These are phyloP conservation scores for Tyto alba DNA, from an alignment of 2,113 vertebrate species.

Conservation along the genomic window DNA sequence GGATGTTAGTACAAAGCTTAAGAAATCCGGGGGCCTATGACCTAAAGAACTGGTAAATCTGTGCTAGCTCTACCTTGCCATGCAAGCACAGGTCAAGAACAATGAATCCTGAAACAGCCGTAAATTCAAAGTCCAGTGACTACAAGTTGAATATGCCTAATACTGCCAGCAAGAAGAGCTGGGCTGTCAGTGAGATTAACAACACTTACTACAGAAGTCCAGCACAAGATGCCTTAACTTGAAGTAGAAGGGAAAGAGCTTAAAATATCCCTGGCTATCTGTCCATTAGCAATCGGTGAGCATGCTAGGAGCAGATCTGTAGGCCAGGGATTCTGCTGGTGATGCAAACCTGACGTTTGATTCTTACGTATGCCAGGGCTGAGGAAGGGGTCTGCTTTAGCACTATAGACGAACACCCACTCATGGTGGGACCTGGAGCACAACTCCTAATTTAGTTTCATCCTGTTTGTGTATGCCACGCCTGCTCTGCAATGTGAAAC, in stretches of 20 bases:
- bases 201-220: not conserved
- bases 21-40: not conserved
- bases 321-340: not conserved
- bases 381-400: not conserved
- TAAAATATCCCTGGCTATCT: not conserved
- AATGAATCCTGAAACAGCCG: not conserved
- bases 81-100: not conserved
- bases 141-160: not conserved
- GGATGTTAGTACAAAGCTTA: not conserved
- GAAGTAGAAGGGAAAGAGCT: not conserved
- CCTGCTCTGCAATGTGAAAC: fast-evolving
- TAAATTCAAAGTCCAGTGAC: not conserved
- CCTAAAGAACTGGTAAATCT: not conserved
- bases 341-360: not conserved
- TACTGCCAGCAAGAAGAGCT: not conserved
- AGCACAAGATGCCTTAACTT: not conserved
- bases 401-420: not conserved
- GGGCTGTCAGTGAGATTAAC: not conserved
- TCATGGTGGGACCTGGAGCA: not conserved
- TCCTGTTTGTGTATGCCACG: not conserved
- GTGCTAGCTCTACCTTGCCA: not conserved
- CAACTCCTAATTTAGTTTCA: not conserved
- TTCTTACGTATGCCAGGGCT: not conserved
- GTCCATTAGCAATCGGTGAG: not conserved
- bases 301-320: not conserved